Conservation (phyloP, 2,797 vertebrate species). For the Phalanger gymnotis region DNA sequence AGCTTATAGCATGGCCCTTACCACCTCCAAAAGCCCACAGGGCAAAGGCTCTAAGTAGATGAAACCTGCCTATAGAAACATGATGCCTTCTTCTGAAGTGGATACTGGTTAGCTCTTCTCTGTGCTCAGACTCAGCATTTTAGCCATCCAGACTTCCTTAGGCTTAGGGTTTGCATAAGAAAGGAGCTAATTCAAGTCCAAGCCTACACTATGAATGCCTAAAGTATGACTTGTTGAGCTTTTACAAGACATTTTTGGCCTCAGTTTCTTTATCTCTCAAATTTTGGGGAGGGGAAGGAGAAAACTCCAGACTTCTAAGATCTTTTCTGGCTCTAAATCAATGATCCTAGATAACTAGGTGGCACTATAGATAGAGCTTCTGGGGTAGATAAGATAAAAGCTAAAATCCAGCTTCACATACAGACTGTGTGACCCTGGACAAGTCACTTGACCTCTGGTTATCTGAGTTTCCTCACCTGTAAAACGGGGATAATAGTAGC, state of each 20-base stretch:
- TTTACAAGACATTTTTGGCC: not conserved
- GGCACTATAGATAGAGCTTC: not conserved
- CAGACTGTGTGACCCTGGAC: not conserved
- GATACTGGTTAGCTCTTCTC: no score
- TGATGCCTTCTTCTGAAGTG: not conserved
- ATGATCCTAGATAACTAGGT: not conserved
- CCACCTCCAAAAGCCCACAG: not conserved
- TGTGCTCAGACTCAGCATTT: not conserved
- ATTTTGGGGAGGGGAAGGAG: not conserved
- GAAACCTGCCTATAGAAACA: not conserved
- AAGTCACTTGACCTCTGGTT: not conserved
- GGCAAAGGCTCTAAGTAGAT: not conserved
- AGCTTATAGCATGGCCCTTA: not conserved
- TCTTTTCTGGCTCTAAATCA: not conserved
- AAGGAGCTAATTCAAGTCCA: not conserved
- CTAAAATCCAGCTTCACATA: not conserved
- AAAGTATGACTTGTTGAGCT: not conserved
- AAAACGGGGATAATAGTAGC: not conserved
- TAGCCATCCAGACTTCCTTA: not conserved
- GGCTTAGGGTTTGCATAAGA: not conserved
- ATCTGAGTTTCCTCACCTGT: not conserved
- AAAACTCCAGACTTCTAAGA: not conserved
- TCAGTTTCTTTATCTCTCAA: not conserved
- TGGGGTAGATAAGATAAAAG: not conserved
- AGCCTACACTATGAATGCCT: not conserved